A percentile compares a stretch with the other conserved stretches of the same genome.
phyloP scores from a whole-genome alignment of 2,797 vertebrate species.

The Poecilia velifera region DNA sequence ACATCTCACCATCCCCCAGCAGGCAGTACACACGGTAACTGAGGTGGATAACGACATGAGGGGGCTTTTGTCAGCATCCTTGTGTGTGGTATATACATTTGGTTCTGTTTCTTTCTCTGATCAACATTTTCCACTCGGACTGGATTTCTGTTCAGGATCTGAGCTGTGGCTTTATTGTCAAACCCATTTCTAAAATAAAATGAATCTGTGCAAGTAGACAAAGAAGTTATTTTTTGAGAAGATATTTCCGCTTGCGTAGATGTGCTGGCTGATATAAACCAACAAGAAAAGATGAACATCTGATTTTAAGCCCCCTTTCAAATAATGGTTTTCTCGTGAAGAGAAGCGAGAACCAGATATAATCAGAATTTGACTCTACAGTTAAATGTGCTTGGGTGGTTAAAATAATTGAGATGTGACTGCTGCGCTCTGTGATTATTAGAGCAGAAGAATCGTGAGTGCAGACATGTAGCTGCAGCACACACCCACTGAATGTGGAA shows the following conservation, averaged over 20 bases:
- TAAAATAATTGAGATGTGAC: conserved; percentile 63
- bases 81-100: neutral
- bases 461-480: conserved; percentile 62
- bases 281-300: neutral
- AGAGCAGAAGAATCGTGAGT: conserved; percentile 82
- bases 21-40: conserved; percentile 94
- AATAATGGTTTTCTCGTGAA: neutral
- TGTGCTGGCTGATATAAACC: neutral
- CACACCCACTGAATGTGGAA: conserved; percentile 58
- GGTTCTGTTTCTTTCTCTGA: conserved; percentile 9
- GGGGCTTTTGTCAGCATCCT: conserved; percentile 9
- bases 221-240: neutral
- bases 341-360: conserved; percentile 11
- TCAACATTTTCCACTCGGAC: conserved; percentile 55
- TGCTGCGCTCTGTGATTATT: conserved; percentile 76
- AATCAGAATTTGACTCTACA: conserved; percentile 39
- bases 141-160: conserved; percentile 19
- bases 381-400: conserved; percentile 57
- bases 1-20: conserved; percentile 94
- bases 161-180: neutral
- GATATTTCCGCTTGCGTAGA: neutral
- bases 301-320: neutral
- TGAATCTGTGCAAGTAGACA: too few relatives aligned
- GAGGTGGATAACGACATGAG: conserved; percentile 27
- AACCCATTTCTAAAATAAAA: conserved; percentile 1